Evolutionary conservation across 2,888 invertebrate genomes (phyloP), one percentile per base, ranked within the genome.

Genomic region (Hemaris fuciformis): DNA sequence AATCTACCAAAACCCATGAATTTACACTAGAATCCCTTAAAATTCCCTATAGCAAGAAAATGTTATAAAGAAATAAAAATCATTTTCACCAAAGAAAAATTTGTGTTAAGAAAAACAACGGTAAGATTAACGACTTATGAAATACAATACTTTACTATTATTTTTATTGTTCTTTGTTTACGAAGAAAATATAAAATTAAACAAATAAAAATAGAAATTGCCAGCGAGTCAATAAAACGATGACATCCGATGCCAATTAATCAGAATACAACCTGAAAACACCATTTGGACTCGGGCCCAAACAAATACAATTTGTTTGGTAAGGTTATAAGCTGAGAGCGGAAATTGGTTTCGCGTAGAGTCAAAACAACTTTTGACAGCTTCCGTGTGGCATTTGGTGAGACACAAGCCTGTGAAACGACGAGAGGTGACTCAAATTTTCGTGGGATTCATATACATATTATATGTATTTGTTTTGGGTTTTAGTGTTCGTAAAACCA

Each of bases 221-320:
- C 10, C 53, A 53, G 18, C 31, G 18, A 27, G 48, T 15, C 46
- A 22, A 18, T 41, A 41, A 53, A 57, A 45, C 31, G n/a, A 34
- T 10, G 31, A 43, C 22, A 61, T 61, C 61, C 41, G 45, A 57
- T 45, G 31, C 41, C 61, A 61, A 57, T 61, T 57, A 61, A 57
- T 61, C 25, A 60, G 23, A 41, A 61, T 48, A 48, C 8, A 60
- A 60, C 34, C 15, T 15, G 43, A 57, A 56, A 57, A 61, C 18
- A 48, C 23, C 60, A 60, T 41, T 60, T 18, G 22, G 60, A 56
- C 23, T 18, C 23, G 20, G 27, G 34, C 15, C 43, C 34, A 23
- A 23, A 45, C 57, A 45, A 59, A 59, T 45, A n/a, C n/a, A 60
- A 60, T 31, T 53, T 53, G 31, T 8, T 53, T 53, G 53, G 31